Percentiles rank a stretch among this genome's conserved stretches.
These are phyloP conservation scores for Druon quercuslanigerum DNA, from an alignment of 1,140 invertebrate species.

Conservation along the genomic window DNA sequence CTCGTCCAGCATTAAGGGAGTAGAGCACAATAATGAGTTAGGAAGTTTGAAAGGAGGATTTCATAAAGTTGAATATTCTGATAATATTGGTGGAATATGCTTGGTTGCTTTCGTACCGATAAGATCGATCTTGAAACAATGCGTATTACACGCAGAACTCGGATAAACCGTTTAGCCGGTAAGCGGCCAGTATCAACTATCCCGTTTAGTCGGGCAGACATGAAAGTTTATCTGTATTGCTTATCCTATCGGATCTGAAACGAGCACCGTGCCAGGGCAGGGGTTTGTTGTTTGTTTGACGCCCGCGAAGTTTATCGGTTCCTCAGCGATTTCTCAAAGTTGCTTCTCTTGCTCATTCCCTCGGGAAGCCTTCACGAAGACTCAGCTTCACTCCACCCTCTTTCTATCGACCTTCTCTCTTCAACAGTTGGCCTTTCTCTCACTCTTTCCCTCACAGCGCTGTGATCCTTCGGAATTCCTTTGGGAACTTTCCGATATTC, in stretches of 20 bases:
- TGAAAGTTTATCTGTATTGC: slow-evolving; percentile 49
- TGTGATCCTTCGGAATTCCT: slow-evolving; percentile 66
- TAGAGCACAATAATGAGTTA: neutral
- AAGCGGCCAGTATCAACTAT: slow-evolving; percentile 19
- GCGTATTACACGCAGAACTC: neutral
- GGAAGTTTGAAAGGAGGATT: slow-evolving; percentile 1
- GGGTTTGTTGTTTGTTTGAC: slow-evolving; percentile 61
- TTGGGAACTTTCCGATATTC: slow-evolving; percentile 74
- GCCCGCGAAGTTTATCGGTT: slow-evolving; percentile 68
- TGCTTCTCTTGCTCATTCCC: slow-evolving; percentile 39
- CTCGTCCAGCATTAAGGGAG: too few species aligned
- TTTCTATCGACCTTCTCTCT: slow-evolving; percentile 17
- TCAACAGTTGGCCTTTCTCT: neutral
- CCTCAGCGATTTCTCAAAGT: slow-evolving; percentile 66
- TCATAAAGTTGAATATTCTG: neutral
- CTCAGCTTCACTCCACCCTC: slow-evolving; percentile 31
- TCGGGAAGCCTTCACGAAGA: slow-evolving; percentile 16
- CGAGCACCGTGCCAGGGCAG: slow-evolving; percentile 20
- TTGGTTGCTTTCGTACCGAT: neutral
- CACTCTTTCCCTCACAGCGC: slow-evolving; percentile 24
- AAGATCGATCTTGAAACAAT: slow-evolving; percentile 22
- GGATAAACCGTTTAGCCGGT: slow-evolving; percentile 18
- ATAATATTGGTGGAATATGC: neutral
- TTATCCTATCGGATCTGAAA: slow-evolving; percentile 51
- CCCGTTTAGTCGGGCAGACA: neutral